These are phyloP conservation scores for Helogale parvula DNA, from an alignment of 2,113 vertebrate genomes.

Conservation along the genomic window DNA sequence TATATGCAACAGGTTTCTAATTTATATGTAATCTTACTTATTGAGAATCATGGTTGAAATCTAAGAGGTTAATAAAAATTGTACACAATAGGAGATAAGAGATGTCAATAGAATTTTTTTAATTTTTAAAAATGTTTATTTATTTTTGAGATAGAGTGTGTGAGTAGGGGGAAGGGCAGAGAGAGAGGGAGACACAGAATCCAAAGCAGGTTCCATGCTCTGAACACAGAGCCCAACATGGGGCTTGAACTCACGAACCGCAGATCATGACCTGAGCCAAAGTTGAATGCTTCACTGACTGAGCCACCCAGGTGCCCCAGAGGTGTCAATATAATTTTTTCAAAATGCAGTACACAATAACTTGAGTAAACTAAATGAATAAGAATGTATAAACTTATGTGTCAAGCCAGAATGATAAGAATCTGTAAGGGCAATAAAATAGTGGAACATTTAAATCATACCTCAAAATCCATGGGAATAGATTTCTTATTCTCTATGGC, in stretches of 20 bases:
- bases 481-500: neutral
- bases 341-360: neutral
- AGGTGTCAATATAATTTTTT: neutral
- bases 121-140: too few relatives aligned
- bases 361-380: neutral
- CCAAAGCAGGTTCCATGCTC: too few relatives aligned
- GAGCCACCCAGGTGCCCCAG: too few relatives aligned
- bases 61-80: neutral
- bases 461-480: neutral
- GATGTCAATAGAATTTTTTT: neutral
- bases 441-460: neutral
- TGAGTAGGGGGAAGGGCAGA: too few relatives aligned
- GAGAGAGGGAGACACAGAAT: too few relatives aligned
- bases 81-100: neutral
- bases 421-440: neutral
- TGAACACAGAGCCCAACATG: too few relatives aligned
- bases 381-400: neutral
- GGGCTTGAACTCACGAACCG: too few relatives aligned
- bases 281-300: too few relatives aligned
- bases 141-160: too few relatives aligned
- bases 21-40: neutral
- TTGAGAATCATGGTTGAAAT: neutral
- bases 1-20: neutral
- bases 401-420: neutral
- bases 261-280: too few relatives aligned